Base-by-base conservation (phyloP, 2,113 vertebrate genomes). In the Lepisosteus oculatus region DNA sequence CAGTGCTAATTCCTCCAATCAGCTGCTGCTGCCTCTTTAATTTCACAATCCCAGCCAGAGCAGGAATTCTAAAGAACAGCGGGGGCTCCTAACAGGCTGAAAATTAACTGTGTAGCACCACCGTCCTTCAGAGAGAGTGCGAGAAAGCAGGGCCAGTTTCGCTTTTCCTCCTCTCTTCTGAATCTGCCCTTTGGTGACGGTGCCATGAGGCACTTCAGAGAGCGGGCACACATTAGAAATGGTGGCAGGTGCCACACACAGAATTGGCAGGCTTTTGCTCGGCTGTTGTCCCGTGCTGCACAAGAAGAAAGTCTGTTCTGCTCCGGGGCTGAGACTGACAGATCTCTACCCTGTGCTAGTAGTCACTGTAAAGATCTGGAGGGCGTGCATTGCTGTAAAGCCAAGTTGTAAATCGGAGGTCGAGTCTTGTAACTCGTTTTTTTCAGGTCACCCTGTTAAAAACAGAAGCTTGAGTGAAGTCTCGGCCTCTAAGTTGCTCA, bases 21-120 rank as follows among this genome's bases (percentile, higher is more conserved):
- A 59, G 56, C 56, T 59, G 56, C 56, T 59, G 56, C 56, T 59
- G 56, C 13, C 56, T 59, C 56, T 59, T 59, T 59, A 59, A 59
- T 59, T 59, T 59, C n/a, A n/a, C 11, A 59, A 59, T 59, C 56
- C 8, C 56, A 59, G 56, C 56, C 56, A 59, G 56, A 12, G 56
- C 56, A 59, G n/a, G 56, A 59, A 59, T 59, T 59, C 56, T 59
- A 59, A 59, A 59, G 56, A 59, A 59, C 56, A 59, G 56, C 56
- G 13, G 56, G 56, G 56, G 11, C 56, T 59, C 56, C n/a, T 8
- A 59, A 59, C 56, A 59, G 56, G 11, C 56, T 59, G 56, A 59
- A 59, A 59, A 59, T 59, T 59, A 59, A 59, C 56, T n/a, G n/a
- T 59, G 56, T 59, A 59, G 56, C 56, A 59, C 56, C 56, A 59